Conservation (phyloP, 2,888 invertebrate species). For the Orgyia antiqua region DNA sequence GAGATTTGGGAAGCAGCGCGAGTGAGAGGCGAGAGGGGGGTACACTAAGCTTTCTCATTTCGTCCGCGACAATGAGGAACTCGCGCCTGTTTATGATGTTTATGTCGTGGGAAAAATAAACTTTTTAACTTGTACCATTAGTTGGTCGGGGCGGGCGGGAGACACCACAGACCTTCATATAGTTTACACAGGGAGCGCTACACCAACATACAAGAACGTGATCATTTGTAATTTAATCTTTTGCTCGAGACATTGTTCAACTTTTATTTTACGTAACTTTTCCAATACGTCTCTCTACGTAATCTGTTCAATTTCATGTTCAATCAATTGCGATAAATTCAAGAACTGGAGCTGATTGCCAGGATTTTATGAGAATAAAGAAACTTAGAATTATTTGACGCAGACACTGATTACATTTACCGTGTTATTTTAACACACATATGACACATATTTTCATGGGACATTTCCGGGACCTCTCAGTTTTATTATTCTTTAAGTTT, state of each 20-base stretch:
- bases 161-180: neutral
- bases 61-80: slow-evolving; percentile 19
- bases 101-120: slow-evolving; percentile 13
- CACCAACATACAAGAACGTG: slow-evolving; percentile 2
- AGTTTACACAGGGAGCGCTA: too few relatives aligned
- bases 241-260: neutral
- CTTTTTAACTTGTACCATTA: slow-evolving; percentile 21
- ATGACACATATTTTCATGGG: too few relatives aligned
- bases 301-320: slow-evolving; percentile 9
- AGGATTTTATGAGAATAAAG: too few relatives aligned
- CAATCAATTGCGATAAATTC: slow-evolving; percentile 10
- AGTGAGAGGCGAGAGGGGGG: slow-evolving; percentile 1
- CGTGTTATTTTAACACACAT: too few relatives aligned
- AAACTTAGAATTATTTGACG: too few relatives aligned
- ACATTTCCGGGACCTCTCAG: too few relatives aligned
- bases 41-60: slow-evolving; percentile 13
- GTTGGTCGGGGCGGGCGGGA: neutral
- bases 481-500: too few relatives aligned
- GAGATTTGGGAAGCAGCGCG: too few relatives aligned
- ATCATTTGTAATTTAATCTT: slow-evolving; percentile 12
- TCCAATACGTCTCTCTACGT: slow-evolving; percentile 4
- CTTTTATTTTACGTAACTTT: slow-evolving; percentile 1
- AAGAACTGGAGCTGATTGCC: slow-evolving; percentile 6
- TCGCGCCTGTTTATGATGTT: slow-evolving; percentile 19
- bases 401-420: too few relatives aligned